Conservation (phyloP, 2,888 invertebrate genomes). For the Brachyptera putata region DNA sequence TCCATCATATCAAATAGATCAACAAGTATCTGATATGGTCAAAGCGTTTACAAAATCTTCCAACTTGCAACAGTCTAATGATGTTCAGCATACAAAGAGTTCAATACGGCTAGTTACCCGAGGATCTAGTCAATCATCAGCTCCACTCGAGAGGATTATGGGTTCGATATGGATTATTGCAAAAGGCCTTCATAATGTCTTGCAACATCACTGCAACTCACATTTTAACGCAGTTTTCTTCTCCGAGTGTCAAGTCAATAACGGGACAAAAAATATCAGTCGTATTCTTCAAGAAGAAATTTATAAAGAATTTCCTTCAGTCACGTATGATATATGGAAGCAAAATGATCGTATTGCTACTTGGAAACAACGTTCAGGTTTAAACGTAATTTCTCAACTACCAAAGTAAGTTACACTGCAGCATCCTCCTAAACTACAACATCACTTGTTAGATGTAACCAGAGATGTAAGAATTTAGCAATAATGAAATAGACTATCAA, state of each 20-base stretch:
- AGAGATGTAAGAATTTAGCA: too few species aligned
- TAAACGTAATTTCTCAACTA: conserved; percentile 3
- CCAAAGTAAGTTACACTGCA: neutral
- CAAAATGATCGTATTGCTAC: conserved; percentile 19
- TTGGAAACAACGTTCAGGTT: conserved; percentile 21
- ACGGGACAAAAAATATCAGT: neutral
- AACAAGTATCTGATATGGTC: neutral
- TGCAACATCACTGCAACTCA: conserved; percentile 4
- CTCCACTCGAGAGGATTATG: conserved; percentile 10
- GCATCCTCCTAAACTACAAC: too few species aligned
- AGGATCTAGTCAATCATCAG: neutral
- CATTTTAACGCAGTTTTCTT: neutral
- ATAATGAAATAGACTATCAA: too few species aligned
- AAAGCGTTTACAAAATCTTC: neutral
- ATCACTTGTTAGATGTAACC: too few species aligned
- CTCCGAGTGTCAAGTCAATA: conserved; percentile 4
- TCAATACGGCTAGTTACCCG: neutral
- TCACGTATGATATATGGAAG: conserved; percentile 15
- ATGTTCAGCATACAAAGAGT: too few species aligned
- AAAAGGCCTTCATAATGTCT: conserved; percentile 11
- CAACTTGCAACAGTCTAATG: neutral
- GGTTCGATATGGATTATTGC: conserved; percentile 20
- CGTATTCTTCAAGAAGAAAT: conserved; percentile 13
- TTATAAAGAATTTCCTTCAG: neutral
- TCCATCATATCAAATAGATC: neutral